phyloP scores from a whole-genome alignment of 1,140 invertebrate species.

The Globodera rostochiensis region DNA sequence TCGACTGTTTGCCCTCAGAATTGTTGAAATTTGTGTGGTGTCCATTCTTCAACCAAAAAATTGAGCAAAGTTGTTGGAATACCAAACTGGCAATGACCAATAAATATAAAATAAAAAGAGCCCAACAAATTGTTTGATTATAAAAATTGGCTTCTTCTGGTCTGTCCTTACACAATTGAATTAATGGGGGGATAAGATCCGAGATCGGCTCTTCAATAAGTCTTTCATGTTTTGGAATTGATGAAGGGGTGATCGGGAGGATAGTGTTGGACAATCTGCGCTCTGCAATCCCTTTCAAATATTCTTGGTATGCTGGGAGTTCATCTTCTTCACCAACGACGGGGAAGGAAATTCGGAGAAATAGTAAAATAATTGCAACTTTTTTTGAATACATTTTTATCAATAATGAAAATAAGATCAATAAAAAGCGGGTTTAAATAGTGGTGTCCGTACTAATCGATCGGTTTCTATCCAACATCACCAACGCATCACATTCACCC shows the following conservation, averaged over 20 bases:
- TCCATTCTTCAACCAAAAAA: slow-evolving; percentile 9
- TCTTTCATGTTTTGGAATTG: background rate
- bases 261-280: too few relatives aligned
- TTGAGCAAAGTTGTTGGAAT: background rate
- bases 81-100: background rate
- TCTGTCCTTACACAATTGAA: background rate
- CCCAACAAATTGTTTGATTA: background rate
- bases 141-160: background rate
- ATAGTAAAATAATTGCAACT: too few relatives aligned
- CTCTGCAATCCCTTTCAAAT: too few relatives aligned
- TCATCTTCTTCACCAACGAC: too few relatives aligned
- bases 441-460: background rate
- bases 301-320: too few relatives aligned
- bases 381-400: too few relatives aligned
- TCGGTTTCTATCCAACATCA: slow-evolving; percentile 25
- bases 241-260: too few relatives aligned
- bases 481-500: slow-evolving; percentile 2
- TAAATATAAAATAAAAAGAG: background rate
- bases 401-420: too few relatives aligned
- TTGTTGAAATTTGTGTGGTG: slow-evolving; percentile 8
- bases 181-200: background rate
- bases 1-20: background rate
- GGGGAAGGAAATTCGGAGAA: too few relatives aligned
- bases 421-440: background rate
- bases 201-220: background rate